Evolutionary conservation across 2,113 vertebrate genomes (phyloP), one percentile per base, ranked within the genome.

Genomic region (Phodopus roborovskii): DNA sequence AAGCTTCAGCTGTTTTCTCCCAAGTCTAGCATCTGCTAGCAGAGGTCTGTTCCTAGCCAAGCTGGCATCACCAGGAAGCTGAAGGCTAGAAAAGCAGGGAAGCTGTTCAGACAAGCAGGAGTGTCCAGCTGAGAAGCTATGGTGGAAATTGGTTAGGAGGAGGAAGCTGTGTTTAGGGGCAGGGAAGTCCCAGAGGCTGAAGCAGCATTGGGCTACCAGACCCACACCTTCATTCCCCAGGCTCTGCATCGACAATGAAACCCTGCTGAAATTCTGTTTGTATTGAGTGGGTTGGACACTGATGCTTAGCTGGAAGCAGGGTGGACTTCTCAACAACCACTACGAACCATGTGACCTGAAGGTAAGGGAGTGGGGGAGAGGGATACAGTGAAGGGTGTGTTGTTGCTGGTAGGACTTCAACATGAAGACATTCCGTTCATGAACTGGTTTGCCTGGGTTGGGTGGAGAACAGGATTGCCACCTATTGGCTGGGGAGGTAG

Each of bases 361-460:
- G 81, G 87, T 24, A 39, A 3, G 42, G 68, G 89, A 88, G 66
- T 16, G 50, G 11, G 66, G 71, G 82, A 91, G 53, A n/a, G 39
- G 45, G 82, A 13, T 20, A 6, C 19, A 77, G 73, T 22, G 53
- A 92, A 75, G 88, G 53, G 56, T 36, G 68, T 84, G 71, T 33
- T 89, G 78, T 36, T 30, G 30, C 7, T 81, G 74, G 83, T 84
- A 16, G 81, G 81, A 84, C 24, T 62, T 62, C 26, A 45, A 45
- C 24, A 24, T 28, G n/a, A 74, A 94, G 60, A n/a, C 33, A 68
- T 39, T 9, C 30, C 28, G 70, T 33, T 9, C 30, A 22, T 33
- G 82, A 90, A 96, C 94, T 50, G 3, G 74, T 97, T 94, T 95
- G 71, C 81, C 84, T 78, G 68, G 81, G 66, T n/a, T 70, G 94